Evolutionary conservation across 2,113 vertebrate genomes (phyloP).

Genomic region (Hypocryptadius cinnamomeus): DNA sequence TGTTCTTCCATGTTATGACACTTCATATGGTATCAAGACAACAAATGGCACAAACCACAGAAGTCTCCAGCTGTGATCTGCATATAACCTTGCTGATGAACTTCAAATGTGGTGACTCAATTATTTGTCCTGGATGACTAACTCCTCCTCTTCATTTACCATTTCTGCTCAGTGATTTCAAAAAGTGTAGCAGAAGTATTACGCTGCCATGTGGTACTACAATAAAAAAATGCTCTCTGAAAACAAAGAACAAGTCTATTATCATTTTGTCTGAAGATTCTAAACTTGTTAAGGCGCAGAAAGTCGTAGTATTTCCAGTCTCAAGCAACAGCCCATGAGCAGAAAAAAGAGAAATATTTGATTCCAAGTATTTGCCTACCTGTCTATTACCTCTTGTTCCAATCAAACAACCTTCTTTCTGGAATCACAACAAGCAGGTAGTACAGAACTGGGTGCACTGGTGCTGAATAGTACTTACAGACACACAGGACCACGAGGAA

Average conservation of each 20-base stretch:
- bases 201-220: background rate
- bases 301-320: background rate
- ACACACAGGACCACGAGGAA: conserved; percentile 89
- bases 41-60: background rate
- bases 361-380: background rate
- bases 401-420: background rate
- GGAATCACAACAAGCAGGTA: background rate
- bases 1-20: background rate
- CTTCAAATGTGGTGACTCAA: background rate
- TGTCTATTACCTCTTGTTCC: background rate
- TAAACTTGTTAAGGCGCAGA: background rate
- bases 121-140: background rate
- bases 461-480: conserved; percentile 73
- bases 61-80: background rate
- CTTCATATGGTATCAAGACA: background rate
- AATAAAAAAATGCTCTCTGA: background rate
- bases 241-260: background rate
- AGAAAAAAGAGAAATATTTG: background rate
- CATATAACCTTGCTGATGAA: background rate
- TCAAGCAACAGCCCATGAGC: accelerated
- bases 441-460: background rate
- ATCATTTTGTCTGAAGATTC: background rate
- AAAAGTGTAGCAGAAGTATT: background rate
- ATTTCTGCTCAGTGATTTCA: background rate
- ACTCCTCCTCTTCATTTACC: background rate